Percentiles rank a stretch among this genome's conserved stretches.
Evolutionary conservation across 2,113 vertebrate species (phyloP).

Genomic region (Psammodynastes pulverulentus): DNA sequence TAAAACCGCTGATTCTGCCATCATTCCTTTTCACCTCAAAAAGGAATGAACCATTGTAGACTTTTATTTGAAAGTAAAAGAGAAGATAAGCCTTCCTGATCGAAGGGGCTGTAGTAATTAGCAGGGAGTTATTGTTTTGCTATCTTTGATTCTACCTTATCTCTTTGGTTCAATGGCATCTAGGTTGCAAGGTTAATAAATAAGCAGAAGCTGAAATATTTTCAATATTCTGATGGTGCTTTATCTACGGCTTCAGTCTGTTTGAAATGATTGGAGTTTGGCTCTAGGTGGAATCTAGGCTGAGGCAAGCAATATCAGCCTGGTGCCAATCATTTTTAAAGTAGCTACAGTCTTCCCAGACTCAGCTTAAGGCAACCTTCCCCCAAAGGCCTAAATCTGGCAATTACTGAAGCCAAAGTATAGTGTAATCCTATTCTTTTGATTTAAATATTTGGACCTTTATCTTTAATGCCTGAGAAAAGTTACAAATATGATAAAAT

Average conservation of each 20-base stretch:
- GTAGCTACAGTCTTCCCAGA: background rate
- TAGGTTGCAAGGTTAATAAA: constrained; percentile 3
- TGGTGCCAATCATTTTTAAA: background rate
- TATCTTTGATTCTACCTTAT: constrained; percentile 8
- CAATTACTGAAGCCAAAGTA: background rate
- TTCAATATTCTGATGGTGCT: constrained; percentile 4
- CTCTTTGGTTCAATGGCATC: background rate
- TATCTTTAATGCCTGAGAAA: background rate
- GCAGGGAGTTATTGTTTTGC: background rate
- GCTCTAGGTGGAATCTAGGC: background rate
- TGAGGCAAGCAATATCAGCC: background rate
- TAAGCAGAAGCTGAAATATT: constrained; percentile 2
- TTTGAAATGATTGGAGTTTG: background rate
- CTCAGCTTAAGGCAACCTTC: background rate
- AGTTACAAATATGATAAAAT: background rate
- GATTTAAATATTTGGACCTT: background rate
- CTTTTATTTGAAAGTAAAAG: background rate
- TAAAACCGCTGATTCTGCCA: background rate
- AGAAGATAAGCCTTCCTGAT: constrained; percentile 1
- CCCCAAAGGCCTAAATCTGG: background rate
- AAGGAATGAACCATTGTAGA: background rate
- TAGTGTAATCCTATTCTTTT: background rate
- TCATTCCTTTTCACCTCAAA: background rate
- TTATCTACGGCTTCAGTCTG: background rate
- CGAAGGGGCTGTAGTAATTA: constrained; percentile 3